Conservation (phyloP, 2,888 invertebrate genomes). For the Drosophila conformis region DNA sequence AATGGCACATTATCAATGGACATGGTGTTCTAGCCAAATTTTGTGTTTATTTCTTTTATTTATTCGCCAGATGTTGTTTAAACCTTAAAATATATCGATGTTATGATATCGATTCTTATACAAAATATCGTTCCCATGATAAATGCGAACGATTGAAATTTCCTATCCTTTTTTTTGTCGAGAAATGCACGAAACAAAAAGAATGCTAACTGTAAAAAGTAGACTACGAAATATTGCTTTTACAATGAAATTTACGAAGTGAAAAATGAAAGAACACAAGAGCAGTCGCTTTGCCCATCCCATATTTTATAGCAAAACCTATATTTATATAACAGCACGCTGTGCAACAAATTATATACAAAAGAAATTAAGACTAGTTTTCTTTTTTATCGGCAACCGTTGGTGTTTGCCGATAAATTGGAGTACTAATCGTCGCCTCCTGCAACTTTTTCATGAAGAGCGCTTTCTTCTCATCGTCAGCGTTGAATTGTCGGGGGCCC, state of each 20-base stretch:
- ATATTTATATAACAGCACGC: constrained; percentile 29
- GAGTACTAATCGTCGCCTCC: constrained; percentile 68
- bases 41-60: not conserved
- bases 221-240: not conserved
- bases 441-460: constrained; percentile 80
- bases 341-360: constrained; percentile 28
- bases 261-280: not conserved
- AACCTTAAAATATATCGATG: constrained; percentile 31
- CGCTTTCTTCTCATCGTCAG: constrained; percentile 76
- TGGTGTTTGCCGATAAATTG: constrained; percentile 61
- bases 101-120: constrained; percentile 20
- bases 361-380: constrained; percentile 35
- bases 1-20: constrained; percentile 44
- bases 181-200: not conserved
- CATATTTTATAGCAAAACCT: constrained; percentile 13
- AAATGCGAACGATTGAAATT: not conserved
- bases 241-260: not conserved
- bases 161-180: not conserved
- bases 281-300: not conserved
- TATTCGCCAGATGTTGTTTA: constrained; percentile 26
- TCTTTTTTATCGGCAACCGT: constrained; percentile 50
- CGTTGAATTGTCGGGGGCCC: constrained; percentile 44
- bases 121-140: not conserved
- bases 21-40: constrained; percentile 31
- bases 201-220: not conserved